Percentiles rank a stretch among this genome's conserved stretches.
phyloP scores from a whole-genome alignment of 2,113 vertebrate genomes.

The Takifugu flavidus region DNA sequence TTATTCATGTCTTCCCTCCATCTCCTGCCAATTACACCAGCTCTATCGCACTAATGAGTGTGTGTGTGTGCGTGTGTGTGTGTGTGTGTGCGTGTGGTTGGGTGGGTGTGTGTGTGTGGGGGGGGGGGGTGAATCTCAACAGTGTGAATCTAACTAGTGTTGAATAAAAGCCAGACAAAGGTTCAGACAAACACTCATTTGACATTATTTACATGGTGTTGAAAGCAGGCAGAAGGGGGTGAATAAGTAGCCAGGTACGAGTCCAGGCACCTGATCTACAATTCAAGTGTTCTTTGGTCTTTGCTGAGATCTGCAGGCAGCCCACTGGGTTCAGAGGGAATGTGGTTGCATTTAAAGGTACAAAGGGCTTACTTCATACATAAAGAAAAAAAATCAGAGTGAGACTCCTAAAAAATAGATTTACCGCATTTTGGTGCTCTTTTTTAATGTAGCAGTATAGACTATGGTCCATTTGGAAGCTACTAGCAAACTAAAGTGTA shows the following conservation, averaged over 20 bases:
- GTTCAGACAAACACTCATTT: too few species aligned
- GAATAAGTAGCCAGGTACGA: neutral
- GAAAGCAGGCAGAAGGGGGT: too few species aligned
- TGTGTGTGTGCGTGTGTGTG: neutral
- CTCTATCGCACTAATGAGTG: slow-evolving; percentile 5
- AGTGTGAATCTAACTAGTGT: too few species aligned
- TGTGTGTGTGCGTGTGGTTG: too few species aligned
- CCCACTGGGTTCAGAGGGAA: slow-evolving; percentile 11
- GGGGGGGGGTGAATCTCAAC: too few species aligned
- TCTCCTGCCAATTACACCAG: slow-evolving; percentile 22
- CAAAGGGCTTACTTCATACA: too few species aligned
- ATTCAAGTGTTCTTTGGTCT: slow-evolving; percentile 1
- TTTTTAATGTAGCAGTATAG: too few species aligned
- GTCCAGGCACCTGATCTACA: slow-evolving; percentile 15
- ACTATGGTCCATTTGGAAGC: slow-evolving; percentile 10
- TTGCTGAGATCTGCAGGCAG: slow-evolving; percentile 4
- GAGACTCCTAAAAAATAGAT: neutral
- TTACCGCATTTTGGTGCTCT: too few species aligned
- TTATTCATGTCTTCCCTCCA: slow-evolving; percentile 38
- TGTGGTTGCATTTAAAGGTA: slow-evolving; percentile 4
- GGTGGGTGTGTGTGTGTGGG: too few species aligned
- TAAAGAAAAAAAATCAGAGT: neutral
- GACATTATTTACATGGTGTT: too few species aligned
- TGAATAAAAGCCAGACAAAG: too few species aligned
- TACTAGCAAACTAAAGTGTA: slow-evolving; percentile 28